These are phyloP conservation scores for Otolemur crassicaudatus DNA, from an alignment of 2,797 vertebrate species.

Conservation along the genomic window DNA sequence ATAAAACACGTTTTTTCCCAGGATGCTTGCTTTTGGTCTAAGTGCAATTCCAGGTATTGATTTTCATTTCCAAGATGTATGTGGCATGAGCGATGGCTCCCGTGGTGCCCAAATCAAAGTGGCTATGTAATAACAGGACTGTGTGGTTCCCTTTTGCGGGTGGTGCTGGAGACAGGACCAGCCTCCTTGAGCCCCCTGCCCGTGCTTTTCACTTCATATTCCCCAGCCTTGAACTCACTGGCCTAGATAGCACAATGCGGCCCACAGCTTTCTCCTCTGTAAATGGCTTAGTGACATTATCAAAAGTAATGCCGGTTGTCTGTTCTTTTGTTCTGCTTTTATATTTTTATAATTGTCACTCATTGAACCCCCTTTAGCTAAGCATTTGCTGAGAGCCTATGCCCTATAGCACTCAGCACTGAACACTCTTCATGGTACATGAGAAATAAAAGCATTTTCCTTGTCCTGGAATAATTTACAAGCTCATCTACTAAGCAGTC, in stretches of 20 bases:
- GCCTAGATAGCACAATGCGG: neutral
- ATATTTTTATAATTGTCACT: neutral
- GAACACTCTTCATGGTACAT: neutral
- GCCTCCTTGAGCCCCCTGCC: neutral
- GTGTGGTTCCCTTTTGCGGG: neutral
- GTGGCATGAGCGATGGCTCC: neutral
- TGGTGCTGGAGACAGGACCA: neutral
- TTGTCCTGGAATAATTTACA: neutral
- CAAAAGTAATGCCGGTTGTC: neutral
- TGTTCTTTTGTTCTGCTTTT: slow-evolving; percentile 44
- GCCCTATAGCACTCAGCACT: neutral
- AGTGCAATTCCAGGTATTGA: neutral
- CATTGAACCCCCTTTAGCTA: neutral
- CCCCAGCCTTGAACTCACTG: slow-evolving; percentile 47
- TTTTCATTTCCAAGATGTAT: slow-evolving; percentile 7
- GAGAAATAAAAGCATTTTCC: slow-evolving; percentile 9
- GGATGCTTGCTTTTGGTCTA: neutral
- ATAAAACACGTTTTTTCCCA: neutral
- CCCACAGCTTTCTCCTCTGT: neutral
- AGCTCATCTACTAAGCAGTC: neutral
- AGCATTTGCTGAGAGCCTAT: neutral
- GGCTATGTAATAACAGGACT: neutral
- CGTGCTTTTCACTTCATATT: neutral
- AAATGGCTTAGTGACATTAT: neutral
- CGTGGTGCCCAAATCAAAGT: neutral